Evolutionary conservation across 2,888 invertebrate species (phyloP).

Genomic region (Pecten maximus): DNA sequence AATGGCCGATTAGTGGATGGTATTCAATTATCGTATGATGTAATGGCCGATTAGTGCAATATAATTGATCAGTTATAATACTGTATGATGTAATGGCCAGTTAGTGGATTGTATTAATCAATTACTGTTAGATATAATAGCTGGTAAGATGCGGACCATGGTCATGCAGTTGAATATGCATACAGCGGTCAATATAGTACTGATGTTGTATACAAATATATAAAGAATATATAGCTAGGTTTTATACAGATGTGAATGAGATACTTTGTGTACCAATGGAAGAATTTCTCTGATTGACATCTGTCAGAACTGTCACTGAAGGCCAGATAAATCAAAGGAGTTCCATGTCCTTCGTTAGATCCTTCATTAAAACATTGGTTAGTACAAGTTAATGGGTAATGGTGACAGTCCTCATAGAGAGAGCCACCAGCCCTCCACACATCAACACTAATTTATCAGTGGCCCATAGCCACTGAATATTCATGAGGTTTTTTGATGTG

Average conservation of each 20-base stretch:
- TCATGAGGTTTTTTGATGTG: not conserved
- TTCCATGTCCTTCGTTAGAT: not conserved
- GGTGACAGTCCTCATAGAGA: not conserved
- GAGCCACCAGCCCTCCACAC: not conserved
- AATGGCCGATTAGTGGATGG: too few relatives aligned
- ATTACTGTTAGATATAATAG: not conserved
- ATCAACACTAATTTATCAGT: not conserved
- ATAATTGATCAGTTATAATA: too few relatives aligned
- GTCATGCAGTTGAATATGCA: not conserved
- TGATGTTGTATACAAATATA: too few relatives aligned
- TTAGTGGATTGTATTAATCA: not conserved
- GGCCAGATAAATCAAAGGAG: constrained; percentile 1
- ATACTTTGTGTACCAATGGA: not conserved
- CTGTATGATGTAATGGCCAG: not conserved
- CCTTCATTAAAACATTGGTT: not conserved
- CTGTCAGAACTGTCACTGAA: not conserved
- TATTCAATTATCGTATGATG: too few relatives aligned
- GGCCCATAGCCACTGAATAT: not conserved
- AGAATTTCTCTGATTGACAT: not conserved
- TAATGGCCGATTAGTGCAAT: too few relatives aligned
- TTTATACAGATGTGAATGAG: too few relatives aligned
- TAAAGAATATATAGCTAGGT: too few relatives aligned
- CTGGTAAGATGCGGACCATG: not conserved
- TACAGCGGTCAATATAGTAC: too few relatives aligned
- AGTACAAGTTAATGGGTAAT: not conserved